Evolutionary conservation across 2,797 vertebrate genomes (phyloP).

Genomic region (Dallia pectoralis): DNA sequence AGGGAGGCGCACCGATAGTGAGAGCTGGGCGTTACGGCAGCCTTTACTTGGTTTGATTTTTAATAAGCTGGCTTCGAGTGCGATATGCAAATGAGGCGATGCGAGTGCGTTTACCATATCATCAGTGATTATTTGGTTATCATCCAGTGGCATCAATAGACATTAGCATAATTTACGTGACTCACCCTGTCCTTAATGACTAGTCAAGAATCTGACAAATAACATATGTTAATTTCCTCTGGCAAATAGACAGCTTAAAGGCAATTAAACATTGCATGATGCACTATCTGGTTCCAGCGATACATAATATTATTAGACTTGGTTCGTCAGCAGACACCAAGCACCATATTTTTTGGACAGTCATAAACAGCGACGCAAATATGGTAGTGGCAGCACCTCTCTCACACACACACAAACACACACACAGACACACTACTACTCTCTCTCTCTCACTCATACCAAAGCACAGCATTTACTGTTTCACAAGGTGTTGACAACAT

Average conservation of each 20-base stretch:
- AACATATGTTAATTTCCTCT: slow-evolving; percentile 65
- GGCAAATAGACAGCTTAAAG: slow-evolving; percentile 58
- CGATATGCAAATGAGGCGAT: slow-evolving; percentile 65
- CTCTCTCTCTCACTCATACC: not conserved
- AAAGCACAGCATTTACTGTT: not conserved
- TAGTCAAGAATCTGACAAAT: slow-evolving; percentile 55
- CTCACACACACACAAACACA: not conserved
- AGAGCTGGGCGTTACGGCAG: slow-evolving; percentile 28
- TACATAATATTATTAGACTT: slow-evolving; percentile 1
- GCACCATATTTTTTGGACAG: not conserved
- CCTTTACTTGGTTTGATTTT: slow-evolving; percentile 42
- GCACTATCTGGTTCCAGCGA: slow-evolving; percentile 14
- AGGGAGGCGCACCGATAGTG: slow-evolving; percentile 38
- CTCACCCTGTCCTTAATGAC: slow-evolving; percentile 58
- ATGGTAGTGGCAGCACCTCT: not conserved
- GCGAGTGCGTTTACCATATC: slow-evolving; percentile 58
- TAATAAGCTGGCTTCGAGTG: slow-evolving; percentile 42
- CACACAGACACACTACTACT: not conserved
- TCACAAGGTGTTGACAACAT: slow-evolving; percentile 18
- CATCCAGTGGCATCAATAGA: slow-evolving; percentile 67
- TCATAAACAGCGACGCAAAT: not conserved
- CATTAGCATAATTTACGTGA: slow-evolving; percentile 67
- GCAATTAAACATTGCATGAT: slow-evolving; percentile 44
- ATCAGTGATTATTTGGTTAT: slow-evolving; percentile 73
- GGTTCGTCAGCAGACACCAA: not conserved